phyloP scores from a whole-genome alignment of 1,140 invertebrate genomes.

The Galendromus occidentalis region DNA sequence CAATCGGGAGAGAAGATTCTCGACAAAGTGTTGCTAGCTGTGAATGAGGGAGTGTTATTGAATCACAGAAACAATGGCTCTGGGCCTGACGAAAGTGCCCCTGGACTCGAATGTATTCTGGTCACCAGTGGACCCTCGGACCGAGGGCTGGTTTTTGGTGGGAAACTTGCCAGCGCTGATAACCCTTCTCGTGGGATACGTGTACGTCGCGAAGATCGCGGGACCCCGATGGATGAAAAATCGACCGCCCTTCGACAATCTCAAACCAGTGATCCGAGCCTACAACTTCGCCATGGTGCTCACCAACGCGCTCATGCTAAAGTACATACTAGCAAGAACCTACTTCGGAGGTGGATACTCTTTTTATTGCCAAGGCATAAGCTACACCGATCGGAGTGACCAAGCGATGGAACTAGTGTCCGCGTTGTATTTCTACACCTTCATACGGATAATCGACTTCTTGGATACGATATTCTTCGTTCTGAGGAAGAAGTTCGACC shows the following conservation, averaged over 20 bases:
- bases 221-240: slow-evolving; percentile 29
- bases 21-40: no score
- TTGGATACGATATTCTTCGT: slow-evolving; percentile 33
- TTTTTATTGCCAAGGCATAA: background rate
- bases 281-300: slow-evolving; percentile 39
- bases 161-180: slow-evolving; percentile 57
- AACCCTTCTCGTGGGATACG: slow-evolving; percentile 35
- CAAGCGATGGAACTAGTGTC: background rate
- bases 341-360: slow-evolving; percentile 7
- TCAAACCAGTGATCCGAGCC: slow-evolving; percentile 27
- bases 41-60: no score
- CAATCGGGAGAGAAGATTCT: no score
- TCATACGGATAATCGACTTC: slow-evolving; percentile 36
- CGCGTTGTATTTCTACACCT: slow-evolving; percentile 71
- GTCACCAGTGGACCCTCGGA: slow-evolving; percentile 44
- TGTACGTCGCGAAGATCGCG: slow-evolving; percentile 16
- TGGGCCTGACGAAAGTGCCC: background rate
- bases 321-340: background rate
- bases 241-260: slow-evolving; percentile 31
- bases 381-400: background rate
- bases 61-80: no score
- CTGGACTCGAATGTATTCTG: background rate
- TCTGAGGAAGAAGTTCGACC: slow-evolving; percentile 47
- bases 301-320: background rate
- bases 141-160: slow-evolving; percentile 71